Conservation (phyloP, 2,888 invertebrate species). For the Dicyrtoma fusca region DNA sequence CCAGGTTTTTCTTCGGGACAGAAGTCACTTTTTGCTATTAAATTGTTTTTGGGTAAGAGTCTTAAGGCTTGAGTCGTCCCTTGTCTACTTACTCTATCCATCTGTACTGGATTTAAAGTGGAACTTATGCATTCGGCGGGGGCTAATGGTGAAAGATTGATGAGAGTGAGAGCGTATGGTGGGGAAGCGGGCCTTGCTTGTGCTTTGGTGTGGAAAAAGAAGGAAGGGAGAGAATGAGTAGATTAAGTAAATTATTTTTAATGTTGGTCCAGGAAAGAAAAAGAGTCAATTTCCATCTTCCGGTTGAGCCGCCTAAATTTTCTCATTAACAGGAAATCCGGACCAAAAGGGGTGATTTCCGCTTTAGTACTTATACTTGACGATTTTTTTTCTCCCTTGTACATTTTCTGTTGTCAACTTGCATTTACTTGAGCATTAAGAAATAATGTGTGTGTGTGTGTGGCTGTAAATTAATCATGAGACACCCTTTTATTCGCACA, state of each 20-base stretch:
- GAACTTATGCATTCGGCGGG: too few species aligned
- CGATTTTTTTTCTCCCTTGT: background rate
- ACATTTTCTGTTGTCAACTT: background rate
- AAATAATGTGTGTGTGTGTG: conserved; percentile 4
- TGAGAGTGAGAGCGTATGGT: too few species aligned
- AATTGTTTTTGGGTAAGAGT: too few species aligned
- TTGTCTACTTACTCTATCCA: too few species aligned
- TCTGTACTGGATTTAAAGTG: too few species aligned
- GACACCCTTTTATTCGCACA: background rate
- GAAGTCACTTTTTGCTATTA: too few species aligned
- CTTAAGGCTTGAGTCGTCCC: too few species aligned
- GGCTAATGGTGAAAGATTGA: too few species aligned
- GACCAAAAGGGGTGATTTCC: background rate
- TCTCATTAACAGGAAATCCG: conserved; percentile 15
- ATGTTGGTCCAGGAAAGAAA: background rate
- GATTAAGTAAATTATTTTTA: conserved; percentile 21
- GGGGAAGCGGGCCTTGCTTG: too few species aligned
- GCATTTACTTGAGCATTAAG: background rate
- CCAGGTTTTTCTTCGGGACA: too few species aligned
- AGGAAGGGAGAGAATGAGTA: background rate
- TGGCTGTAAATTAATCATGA: background rate
- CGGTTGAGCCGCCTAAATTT: conserved; percentile 4
- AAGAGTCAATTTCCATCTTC: conserved; percentile 7
- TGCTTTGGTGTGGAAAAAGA: conserved; percentile 1
- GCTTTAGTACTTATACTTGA: background rate